A percentile compares a stretch with the other conserved stretches of the same genome.
Conservation (phyloP, 2,888 invertebrate species). For the Poecilus cupreus region DNA sequence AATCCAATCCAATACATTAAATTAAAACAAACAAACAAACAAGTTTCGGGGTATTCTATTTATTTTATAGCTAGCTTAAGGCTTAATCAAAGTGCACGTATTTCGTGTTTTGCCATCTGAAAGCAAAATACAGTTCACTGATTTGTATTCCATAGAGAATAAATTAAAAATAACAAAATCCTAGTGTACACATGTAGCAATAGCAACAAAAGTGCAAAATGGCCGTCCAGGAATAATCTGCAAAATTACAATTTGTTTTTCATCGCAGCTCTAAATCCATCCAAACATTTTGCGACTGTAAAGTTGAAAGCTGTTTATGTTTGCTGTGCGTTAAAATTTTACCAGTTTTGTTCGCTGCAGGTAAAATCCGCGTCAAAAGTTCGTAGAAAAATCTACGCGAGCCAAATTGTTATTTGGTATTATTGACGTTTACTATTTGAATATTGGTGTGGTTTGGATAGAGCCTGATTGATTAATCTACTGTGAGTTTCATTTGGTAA, state of each 20-base stretch:
- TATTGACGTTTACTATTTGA: neutral
- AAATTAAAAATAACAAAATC: conserved; percentile 36
- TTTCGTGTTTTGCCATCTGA: neutral
- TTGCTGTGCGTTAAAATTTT: neutral
- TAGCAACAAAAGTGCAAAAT: conserved; percentile 19
- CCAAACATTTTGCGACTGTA: neutral
- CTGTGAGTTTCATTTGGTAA: conserved; percentile 6
- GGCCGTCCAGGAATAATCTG: conserved; percentile 15
- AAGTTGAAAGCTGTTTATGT: conserved; percentile 10
- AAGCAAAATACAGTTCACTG: conserved; percentile 11
- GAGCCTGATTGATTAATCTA: conserved; percentile 26
- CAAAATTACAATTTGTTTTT: conserved; percentile 33
- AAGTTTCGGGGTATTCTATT: neutral
- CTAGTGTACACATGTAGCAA: neutral
- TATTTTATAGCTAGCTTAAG: neutral
- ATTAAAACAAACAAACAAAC: neutral
- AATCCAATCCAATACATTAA: neutral
- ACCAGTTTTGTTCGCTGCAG: too few species aligned
- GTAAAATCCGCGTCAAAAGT: neutral
- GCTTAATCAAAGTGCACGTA: conserved; percentile 17
- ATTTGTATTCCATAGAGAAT: neutral
- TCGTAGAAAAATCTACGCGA: neutral
- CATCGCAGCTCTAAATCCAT: neutral
- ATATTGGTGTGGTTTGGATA: neutral
- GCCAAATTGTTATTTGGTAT: neutral